These are phyloP conservation scores for Autographa pulchrina DNA, from an alignment of 2,888 invertebrate genomes.

Conservation along the genomic window DNA sequence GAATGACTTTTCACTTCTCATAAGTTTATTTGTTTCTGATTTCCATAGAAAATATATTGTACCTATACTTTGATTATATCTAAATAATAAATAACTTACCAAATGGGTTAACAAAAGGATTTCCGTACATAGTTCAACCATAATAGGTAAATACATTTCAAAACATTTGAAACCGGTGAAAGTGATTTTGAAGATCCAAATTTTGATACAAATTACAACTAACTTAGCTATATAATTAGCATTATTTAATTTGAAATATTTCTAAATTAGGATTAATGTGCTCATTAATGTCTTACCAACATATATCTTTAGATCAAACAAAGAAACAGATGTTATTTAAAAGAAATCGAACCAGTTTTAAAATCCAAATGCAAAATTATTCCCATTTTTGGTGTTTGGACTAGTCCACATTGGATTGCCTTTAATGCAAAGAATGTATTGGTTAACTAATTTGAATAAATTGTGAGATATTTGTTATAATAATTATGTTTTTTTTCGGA, in stretches of 20 bases:
- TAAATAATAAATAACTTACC: no score
- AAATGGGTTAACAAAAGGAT: no score
- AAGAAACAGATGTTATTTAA: constrained; percentile 40
- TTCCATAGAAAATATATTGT: no score
- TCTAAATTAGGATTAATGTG: constrained; percentile 30
- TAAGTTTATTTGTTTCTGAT: no score
- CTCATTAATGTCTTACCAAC: constrained; percentile 6
- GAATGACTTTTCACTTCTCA: no score
- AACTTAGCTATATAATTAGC: constrained; percentile 2
- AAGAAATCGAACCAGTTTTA: constrained; percentile 36
- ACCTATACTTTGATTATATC: no score
- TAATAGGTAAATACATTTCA: no score
- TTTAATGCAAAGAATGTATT: constrained; percentile 52
- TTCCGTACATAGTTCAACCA: no score
- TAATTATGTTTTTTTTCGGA: constrained; percentile 51
- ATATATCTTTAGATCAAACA: constrained; percentile 29
- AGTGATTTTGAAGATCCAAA: not conserved
- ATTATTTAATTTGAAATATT: not conserved
- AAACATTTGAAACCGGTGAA: not conserved
- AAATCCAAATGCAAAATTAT: constrained; percentile 48
- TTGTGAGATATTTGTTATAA: constrained; percentile 57
- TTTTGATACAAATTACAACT: not conserved
- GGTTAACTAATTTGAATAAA: constrained; percentile 63
- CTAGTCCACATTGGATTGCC: constrained; percentile 57
- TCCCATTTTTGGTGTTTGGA: constrained; percentile 55